phyloP scores from a whole-genome alignment of 2,888 invertebrate species.

The Acanthopleura granulata region DNA sequence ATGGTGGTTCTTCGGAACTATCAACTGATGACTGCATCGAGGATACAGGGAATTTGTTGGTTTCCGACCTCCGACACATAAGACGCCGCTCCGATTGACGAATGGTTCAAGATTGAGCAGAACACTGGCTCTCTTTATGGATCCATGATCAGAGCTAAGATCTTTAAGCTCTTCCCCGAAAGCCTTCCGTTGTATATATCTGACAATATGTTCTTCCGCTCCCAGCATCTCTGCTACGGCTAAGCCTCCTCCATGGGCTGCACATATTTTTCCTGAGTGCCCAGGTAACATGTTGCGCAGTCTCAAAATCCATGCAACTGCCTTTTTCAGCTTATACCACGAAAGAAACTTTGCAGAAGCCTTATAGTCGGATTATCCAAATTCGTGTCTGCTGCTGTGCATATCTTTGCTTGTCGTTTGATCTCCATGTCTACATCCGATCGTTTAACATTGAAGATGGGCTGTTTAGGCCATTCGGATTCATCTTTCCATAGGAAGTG shows the following conservation, averaged over 20 bases:
- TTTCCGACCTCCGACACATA: not conserved
- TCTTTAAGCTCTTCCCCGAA: not conserved
- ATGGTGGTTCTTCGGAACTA: not conserved
- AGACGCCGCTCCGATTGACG: not conserved
- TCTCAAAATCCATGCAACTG: not conserved
- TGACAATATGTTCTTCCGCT: not conserved
- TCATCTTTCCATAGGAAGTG: conserved; percentile 22
- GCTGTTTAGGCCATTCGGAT: not conserved
- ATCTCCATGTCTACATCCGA: not conserved
- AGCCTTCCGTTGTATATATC: not conserved
- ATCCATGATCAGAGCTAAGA: not conserved
- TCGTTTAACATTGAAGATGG: not conserved
- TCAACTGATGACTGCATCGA: not conserved
- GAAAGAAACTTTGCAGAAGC: not conserved
- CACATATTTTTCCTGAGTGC: not conserved
- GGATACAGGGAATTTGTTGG: too few species aligned
- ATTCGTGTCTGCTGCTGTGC: too few species aligned
- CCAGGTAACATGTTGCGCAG: not conserved
- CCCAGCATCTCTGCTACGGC: not conserved
- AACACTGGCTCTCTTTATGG: not conserved
- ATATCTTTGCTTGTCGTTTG: not conserved
- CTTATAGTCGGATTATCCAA: too few species aligned
- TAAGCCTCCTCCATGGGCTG: not conserved
- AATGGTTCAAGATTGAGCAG: not conserved
- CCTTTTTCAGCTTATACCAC: not conserved